Conservation (phyloP, 2,888 invertebrate species). For the Acleris cristana region DNA sequence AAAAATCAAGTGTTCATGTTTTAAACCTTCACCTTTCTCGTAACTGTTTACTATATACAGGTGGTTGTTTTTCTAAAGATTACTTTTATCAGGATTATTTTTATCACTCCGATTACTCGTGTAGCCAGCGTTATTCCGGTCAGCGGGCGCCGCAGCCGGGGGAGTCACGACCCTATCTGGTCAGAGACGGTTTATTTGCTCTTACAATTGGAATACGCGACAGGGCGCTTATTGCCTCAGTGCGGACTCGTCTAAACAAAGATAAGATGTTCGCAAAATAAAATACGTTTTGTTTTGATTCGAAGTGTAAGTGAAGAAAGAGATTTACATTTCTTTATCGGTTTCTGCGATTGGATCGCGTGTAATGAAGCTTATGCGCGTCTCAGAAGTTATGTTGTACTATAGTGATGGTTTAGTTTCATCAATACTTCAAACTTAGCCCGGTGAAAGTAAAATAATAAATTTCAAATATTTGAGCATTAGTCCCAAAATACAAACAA, state of each 20-base stretch:
- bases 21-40: too few relatives aligned
- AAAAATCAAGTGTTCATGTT: too few relatives aligned
- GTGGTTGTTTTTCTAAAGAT: too few relatives aligned
- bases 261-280: conserved; percentile 26
- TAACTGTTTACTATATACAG: too few relatives aligned
- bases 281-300: conserved; percentile 31
- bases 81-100: not conserved
- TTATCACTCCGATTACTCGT: not conserved
- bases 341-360: conserved; percentile 15
- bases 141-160: not conserved
- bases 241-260: conserved; percentile 14
- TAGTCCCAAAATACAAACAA: not conserved
- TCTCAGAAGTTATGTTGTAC: too few relatives aligned
- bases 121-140: not conserved
- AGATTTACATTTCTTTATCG: conserved; percentile 28
- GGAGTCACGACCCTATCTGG: conserved; percentile 31
- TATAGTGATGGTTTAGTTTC: too few relatives aligned
- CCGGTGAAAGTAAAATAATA: too few relatives aligned
- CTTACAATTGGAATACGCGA: conserved; percentile 63
- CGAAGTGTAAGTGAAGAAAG: conserved; percentile 17
- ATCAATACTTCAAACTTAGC: too few relatives aligned
- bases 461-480: too few relatives aligned
- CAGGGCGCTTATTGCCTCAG: conserved; percentile 40
- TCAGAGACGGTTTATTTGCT: conserved; percentile 58
- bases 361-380: not conserved